Evolutionary conservation across 2,797 vertebrate genomes (phyloP).

Genomic region (Xerus rutilus): DNA sequence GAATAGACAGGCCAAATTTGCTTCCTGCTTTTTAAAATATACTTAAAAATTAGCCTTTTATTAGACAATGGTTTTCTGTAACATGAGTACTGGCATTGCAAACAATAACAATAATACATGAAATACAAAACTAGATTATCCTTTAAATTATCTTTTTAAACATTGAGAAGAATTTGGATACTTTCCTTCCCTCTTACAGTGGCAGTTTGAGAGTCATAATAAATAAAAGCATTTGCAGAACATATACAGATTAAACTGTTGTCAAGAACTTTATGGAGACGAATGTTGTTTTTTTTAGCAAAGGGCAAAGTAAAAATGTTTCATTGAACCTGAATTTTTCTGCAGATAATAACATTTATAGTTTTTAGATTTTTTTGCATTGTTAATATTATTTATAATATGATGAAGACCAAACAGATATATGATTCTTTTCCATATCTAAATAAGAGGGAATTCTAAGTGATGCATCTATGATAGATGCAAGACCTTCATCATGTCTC

Average conservation of each 20-base stretch:
- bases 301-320: slow-evolving; percentile 52
- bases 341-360: slow-evolving; percentile 22
- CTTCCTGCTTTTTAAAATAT: slow-evolving; percentile 20
- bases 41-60: background rate
- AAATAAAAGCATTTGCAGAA: background rate
- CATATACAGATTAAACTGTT: background rate
- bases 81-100: background rate
- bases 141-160: slow-evolving; percentile 42
- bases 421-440: background rate
- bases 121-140: background rate
- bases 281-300: background rate
- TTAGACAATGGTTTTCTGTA: background rate
- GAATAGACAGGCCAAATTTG: background rate
- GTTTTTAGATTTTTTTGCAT: slow-evolving; percentile 38
- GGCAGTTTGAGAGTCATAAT: background rate
- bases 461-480: background rate
- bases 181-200: background rate
- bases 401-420: slow-evolving; percentile 64
- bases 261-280: slow-evolving; percentile 46
- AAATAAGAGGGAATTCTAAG: background rate
- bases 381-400: slow-evolving; percentile 69
- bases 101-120: background rate
- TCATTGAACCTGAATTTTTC: background rate
- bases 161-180: background rate
- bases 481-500: background rate